Conservation (phyloP, 2,888 invertebrate genomes). For the Pediacus dermestoides region DNA sequence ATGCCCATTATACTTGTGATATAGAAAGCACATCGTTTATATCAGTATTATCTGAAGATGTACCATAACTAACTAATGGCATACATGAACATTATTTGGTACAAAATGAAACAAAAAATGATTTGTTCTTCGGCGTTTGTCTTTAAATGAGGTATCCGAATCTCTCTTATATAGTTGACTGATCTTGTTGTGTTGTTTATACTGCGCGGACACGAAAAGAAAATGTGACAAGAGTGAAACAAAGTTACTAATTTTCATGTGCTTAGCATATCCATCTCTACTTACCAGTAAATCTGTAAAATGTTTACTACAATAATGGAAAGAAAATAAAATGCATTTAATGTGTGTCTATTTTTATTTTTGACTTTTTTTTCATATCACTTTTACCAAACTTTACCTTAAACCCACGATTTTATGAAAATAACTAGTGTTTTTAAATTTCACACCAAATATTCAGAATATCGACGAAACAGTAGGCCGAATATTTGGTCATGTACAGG, state of each 20-base stretch:
- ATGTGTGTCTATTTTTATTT: constrained; percentile 35
- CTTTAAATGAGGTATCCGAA: constrained; percentile 35
- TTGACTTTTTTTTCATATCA: constrained; percentile 15
- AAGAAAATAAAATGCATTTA: constrained; percentile 44
- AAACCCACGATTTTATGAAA: too few species aligned
- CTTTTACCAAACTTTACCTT: too few species aligned
- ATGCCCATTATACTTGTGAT: constrained; percentile 36
- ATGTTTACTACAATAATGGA: constrained; percentile 36
- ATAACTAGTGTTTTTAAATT: too few species aligned
- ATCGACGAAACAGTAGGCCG: too few species aligned
- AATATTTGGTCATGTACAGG: too few species aligned
- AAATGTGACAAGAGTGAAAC: too few species aligned
- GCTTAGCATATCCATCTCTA: constrained; percentile 40
- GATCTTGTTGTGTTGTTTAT: constrained; percentile 31
- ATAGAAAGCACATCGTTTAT: constrained; percentile 38
- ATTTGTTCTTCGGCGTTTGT: constrained; percentile 25
- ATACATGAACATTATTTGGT: too few species aligned
- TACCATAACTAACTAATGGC: constrained; percentile 23
- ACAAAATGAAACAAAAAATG: too few species aligned
- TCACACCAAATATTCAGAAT: too few species aligned
- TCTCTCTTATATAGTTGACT: constrained; percentile 40
- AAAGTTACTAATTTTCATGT: constrained; percentile 38
- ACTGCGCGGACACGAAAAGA: too few species aligned
- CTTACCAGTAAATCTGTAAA: constrained; percentile 40
- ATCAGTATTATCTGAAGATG: constrained; percentile 42